These are phyloP conservation scores for Myotis lucifugus DNA, from an alignment of 2,113 vertebrate species.

Conservation along the genomic window DNA sequence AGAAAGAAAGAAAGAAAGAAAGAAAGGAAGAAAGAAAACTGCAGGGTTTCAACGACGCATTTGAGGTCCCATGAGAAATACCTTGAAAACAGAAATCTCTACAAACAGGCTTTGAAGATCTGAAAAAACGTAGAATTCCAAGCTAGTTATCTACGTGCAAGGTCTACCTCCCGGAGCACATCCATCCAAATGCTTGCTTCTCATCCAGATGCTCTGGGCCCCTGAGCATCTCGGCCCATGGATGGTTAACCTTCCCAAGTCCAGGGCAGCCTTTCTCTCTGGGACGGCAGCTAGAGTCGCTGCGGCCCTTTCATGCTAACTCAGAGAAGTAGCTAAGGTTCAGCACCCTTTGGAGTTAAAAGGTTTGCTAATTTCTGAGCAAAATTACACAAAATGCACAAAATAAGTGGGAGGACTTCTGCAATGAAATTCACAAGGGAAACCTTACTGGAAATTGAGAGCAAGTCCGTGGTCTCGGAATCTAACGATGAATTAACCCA, in stretches of 20 bases:
- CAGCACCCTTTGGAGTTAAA: neutral
- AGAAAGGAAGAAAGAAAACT: neutral
- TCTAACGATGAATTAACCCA: neutral
- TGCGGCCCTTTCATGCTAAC: neutral
- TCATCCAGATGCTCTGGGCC: neutral
- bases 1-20: no score
- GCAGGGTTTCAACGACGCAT: neutral
- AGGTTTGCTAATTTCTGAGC: neutral
- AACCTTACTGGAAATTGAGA: neutral
- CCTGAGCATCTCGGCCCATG: neutral
- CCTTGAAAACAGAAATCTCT: neutral
- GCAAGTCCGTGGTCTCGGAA: neutral
- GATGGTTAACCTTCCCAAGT: neutral
- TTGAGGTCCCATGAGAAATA: neutral
- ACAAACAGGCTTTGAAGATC: neutral
- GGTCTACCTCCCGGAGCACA: neutral
- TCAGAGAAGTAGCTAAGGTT: neutral
- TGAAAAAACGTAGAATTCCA: neutral
- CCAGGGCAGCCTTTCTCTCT: neutral
- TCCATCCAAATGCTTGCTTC: neutral
- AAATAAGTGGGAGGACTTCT: neutral
- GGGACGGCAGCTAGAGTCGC: neutral
- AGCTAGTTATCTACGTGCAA: neutral
- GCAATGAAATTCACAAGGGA: neutral
- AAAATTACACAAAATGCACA: neutral